Base-by-base conservation (phyloP, 1,140 invertebrate species). In the Monochamus saltuarius region DNA sequence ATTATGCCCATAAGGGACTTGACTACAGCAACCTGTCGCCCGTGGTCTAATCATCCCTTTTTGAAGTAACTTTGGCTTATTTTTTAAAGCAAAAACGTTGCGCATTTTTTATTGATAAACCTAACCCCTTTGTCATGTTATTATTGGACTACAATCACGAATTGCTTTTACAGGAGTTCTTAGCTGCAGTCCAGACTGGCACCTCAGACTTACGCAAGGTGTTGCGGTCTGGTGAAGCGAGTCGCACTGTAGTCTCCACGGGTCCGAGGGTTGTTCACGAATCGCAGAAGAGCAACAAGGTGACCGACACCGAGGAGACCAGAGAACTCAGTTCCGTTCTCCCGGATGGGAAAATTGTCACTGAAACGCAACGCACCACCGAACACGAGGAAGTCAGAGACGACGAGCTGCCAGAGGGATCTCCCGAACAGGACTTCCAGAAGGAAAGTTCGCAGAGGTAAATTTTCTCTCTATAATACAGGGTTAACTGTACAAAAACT, bases 331-430 rank as follows among this genome's bases (percentile, higher is more conserved):
- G 73, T 70, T 78, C 61, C 68, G 77, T 75, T 62, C 74, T 66
- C 49, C 81, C 85, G 22, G 89, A 92, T 78, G 93, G 93, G 10
- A 87, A 89, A 62, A 83, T 95, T 53, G 85, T 93, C 58, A 95
- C 91, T 1, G 91, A 95, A 79, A 91, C 84, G 22, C 83, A 85
- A 62, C 84, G 84, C 42, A 90, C 87, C 36, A 87, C 86, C 60
- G 90, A 94, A 76, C 90, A 92, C 82, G 90, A 93, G 74, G 85
- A 89, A 80, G 80, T 92, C 66, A 84, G 87, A 68, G 86, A 92
- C 83, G 83, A 89, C 70, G 88, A 91, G 62, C 74, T 88, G 47
- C 83, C 86, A 1, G 85, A 89, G 64, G 81, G 83, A 73, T 81
- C 60, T 13, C 71, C 66, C 1, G 75, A 75, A 13, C 64, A 69